Evolutionary conservation across 2,797 vertebrate species (phyloP), one percentile per base, ranked within the genome.

Genomic region (Gambusia yucatana): DNA sequence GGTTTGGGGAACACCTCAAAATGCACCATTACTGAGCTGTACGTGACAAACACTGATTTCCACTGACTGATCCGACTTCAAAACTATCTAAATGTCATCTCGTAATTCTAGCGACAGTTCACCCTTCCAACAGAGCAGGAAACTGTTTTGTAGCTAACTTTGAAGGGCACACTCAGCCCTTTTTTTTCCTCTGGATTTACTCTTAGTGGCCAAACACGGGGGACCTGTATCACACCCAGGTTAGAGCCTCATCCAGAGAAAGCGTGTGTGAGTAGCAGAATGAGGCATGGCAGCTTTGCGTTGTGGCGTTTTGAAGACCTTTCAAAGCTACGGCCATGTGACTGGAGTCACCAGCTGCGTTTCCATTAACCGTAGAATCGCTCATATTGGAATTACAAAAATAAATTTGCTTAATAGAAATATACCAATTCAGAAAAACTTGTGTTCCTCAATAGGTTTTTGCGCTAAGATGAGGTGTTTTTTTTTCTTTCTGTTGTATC

Each of bases 261-360:
- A 79, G 43, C 33, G 6, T 71, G 50, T 70, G 28, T 1, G 8
- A 30, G 30, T 17, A 78, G 76, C 73, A 81, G 79, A 89, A 90
- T 85, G 90, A 85, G 87, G 85, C 87, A 83, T 87, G 90, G 88
- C 82, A 82, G 92, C 87, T 85, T 82, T 86, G 88, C 87, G 83
- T 79, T 75, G 85, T 77, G 76, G 81, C 79, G 73, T 80, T 85
- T 72, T 75, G 75, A 83, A 84, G 91, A 78, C 72, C 73, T 55
- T 43, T 91, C 88, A 85, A 87, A 59, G 87, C 88, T 85, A 85
- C 86, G 87, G 83, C 76, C 79, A 74, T 94, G 91, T 91, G 92
- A 94, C 94, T 89, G 82, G 78, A 92, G 91, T 94, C 94, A 87
- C 88, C 96, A 52, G 50, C 50, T 52, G 50, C 22, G 6, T 25